phyloP scores from a whole-genome alignment of 2,797 vertebrate species.

The Nyctalus aviator region DNA sequence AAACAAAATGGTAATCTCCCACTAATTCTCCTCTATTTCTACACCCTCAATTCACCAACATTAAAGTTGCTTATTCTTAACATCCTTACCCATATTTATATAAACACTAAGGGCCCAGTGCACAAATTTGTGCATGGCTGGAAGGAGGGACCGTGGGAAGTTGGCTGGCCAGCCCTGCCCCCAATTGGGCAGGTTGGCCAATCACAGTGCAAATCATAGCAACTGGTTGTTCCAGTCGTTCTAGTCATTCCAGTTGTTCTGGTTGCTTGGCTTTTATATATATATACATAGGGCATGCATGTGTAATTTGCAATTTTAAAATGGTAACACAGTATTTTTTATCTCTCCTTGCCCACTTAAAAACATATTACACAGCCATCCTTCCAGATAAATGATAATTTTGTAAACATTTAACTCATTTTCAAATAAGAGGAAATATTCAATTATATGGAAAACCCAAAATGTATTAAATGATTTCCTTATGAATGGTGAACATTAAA shows the following conservation, averaged over 20 bases:
- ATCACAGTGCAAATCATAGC: no score
- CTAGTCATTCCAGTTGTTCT: no score
- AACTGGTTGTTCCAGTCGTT: no score
- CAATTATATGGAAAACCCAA: not conserved
- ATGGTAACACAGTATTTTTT: not conserved
- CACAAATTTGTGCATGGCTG: no score
- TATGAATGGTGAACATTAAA: not conserved
- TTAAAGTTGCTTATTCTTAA: slow-evolving; percentile 32
- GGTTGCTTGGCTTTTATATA: no score
- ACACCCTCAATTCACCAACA: not conserved
- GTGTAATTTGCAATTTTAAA: not conserved
- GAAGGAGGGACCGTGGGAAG: no score
- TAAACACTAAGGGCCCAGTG: not conserved
- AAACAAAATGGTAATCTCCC: not conserved
- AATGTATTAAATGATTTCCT: not conserved
- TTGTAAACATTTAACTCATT: not conserved
- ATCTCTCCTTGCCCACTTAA: not conserved
- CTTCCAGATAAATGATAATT: not conserved
- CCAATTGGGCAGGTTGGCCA: no score
- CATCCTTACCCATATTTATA: not conserved
- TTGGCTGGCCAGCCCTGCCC: no score
- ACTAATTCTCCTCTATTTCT: not conserved
- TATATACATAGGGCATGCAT: not conserved
- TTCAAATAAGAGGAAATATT: not conserved
- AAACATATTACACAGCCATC: not conserved